phyloP scores from a whole-genome alignment of 1,140 invertebrate genomes.

The Formica exsecta region DNA sequence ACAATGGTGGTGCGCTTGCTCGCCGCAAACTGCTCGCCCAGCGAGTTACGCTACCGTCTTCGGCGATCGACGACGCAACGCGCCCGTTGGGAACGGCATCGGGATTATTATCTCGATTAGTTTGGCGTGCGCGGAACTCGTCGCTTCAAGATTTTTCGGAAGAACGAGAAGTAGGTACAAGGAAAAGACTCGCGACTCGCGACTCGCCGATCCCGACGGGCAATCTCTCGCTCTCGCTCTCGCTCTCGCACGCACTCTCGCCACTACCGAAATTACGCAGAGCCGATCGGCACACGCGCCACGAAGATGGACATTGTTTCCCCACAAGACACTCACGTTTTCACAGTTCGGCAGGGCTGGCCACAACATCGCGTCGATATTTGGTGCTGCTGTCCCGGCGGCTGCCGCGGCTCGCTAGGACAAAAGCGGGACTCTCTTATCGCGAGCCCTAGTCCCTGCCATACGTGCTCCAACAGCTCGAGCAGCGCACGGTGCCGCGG shows the following conservation, averaged over 20 bases:
- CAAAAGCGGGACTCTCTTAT: constrained; percentile 73
- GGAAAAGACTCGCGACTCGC: neutral
- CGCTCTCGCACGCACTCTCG: constrained; percentile 12
- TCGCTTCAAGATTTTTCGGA: neutral
- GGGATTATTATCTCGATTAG: constrained; percentile 57
- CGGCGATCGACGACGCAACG: constrained; percentile 30
- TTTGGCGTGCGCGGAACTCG: neutral
- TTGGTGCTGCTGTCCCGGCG: constrained; percentile 52
- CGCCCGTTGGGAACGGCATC: constrained; percentile 21
- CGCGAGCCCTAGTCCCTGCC: constrained; percentile 81
- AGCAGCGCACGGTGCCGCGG: constrained; percentile 76
- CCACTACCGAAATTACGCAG: constrained; percentile 75
- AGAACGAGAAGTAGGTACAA: too few species aligned
- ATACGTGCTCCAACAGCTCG: constrained; percentile 80
- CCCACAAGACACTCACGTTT: constrained; percentile 75
- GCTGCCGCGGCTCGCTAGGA: constrained; percentile 50
- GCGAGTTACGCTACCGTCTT: constrained; percentile 1
- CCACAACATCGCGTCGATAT: constrained; percentile 74
- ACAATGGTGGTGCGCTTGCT: constrained; percentile 68
- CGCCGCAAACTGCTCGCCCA: neutral
- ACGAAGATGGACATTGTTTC: too few species aligned
- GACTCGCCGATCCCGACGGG: constrained; percentile 4
- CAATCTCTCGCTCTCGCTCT: neutral
- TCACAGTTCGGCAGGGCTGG: constrained; percentile 68
- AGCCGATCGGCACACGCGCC: constrained; percentile 33